These are phyloP conservation scores for Sciurus niger DNA, from an alignment of 2,113 vertebrate species.

Conservation along the genomic window DNA sequence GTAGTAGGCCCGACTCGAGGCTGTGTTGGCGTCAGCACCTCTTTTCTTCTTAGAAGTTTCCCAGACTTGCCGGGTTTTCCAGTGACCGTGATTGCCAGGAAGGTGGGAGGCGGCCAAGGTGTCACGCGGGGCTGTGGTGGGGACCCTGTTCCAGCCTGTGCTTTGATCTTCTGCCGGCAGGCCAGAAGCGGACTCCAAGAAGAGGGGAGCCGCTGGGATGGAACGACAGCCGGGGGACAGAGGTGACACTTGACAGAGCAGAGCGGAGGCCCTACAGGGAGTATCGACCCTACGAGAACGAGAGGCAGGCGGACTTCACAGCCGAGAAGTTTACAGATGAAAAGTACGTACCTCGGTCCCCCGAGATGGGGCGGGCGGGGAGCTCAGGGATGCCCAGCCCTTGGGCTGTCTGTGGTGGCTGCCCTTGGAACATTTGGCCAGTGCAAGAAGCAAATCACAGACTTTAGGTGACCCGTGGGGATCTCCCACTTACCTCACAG, in stretches of 20 bases:
- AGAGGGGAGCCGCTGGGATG: conserved; percentile 83
- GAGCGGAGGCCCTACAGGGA: conserved; percentile 87
- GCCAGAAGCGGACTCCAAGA: conserved; percentile 81
- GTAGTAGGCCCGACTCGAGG: not conserved
- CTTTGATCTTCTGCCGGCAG: conserved; percentile 81
- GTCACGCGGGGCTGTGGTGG: not conserved
- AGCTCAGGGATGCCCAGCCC: not conserved
- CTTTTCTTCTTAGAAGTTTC: not conserved
- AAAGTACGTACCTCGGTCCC: conserved; percentile 85
- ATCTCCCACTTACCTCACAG: not conserved
- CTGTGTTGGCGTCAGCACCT: not conserved
- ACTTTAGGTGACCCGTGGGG: not conserved
- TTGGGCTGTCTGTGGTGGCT: not conserved
- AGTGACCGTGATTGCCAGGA: not conserved
- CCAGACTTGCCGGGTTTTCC: not conserved
- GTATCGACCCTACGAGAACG: conserved; percentile 80
- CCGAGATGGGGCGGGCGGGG: not conserved
- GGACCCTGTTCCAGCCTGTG: not conserved
- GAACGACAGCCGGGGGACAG: conserved; percentile 83
- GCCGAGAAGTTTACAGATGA: conserved; percentile 80
- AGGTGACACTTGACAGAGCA: conserved; percentile 86
- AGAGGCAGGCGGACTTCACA: conserved; percentile 85
- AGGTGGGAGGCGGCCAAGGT: not conserved
- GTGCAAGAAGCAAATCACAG: not conserved
- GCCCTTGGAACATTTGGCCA: not conserved